Evolutionary conservation across 2,888 invertebrate species (phyloP).

Genomic region (Cinara cedri): DNA sequence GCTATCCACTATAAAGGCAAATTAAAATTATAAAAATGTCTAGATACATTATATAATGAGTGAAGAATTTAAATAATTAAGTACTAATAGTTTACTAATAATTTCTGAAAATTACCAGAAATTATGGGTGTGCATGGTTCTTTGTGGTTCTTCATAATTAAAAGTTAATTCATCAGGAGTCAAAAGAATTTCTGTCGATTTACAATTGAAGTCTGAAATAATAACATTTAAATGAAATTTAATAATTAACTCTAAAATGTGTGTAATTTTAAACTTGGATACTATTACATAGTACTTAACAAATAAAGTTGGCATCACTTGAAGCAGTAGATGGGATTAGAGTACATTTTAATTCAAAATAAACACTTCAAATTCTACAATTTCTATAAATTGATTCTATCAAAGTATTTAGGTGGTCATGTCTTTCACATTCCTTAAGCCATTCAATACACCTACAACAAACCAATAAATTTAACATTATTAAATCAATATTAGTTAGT

Average conservation of each 20-base stretch:
- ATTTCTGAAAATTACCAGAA: neutral
- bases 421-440: conserved; percentile 3
- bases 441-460: neutral
- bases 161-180: neutral
- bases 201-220: neutral
- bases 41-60: neutral
- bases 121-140: neutral
- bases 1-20: neutral
- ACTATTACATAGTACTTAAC: neutral
- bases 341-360: neutral
- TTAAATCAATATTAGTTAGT: neutral
- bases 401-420: neutral
- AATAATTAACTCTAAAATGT: neutral
- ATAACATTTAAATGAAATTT: neutral
- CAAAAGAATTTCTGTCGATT: neutral
- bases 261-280: neutral
- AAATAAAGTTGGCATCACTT: neutral
- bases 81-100: too few species aligned
- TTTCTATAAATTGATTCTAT: neutral
- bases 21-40: neutral
- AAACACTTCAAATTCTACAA: neutral
- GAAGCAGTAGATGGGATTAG: neutral
- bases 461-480: neutral
- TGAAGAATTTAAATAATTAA: neutral
- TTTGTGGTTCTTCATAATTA: neutral